Evolutionary conservation across 2,113 vertebrate species (phyloP), one percentile per base, ranked within the genome.

Genomic region (Leptodactylus fuscus): DNA sequence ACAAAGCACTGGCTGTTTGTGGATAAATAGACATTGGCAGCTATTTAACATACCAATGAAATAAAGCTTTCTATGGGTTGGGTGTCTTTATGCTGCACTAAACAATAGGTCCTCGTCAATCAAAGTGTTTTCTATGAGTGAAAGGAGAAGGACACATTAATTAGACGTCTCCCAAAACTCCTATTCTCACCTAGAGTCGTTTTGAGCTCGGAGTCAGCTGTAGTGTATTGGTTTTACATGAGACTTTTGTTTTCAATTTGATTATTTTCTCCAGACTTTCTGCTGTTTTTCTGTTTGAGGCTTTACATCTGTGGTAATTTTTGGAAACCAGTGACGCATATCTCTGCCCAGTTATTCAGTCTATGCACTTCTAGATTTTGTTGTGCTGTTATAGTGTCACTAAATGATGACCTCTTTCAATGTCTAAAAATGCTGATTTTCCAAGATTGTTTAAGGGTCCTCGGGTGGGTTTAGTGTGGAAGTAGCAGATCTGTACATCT

Each of bases 1-100:
- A 38, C 15, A 18, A 53, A 29, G 24, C 46, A 1, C 10, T 0
- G 27, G 11, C 4, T 76, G 48, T 76, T 76, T 76, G 49, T n/a
- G 20, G 29, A 36, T 55, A 77, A 77, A 55, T 77, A 77, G 70
- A 71, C 70, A 41, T 24, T 44, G 36, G 38, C 20, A 73, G 24
- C 34, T 73, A n/a, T 41, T 73, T 71, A 71, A 71, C 32, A 8
- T 38, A 11, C 34, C 36, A 34, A 71, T 41, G 36, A 71, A 71
- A 38, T 71, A 22, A 41, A 71, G 9, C 22, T 13, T 44, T 73
- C 4, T 24, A 44, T 2, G 9, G 9, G 20, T 13, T 6, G 3
- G 70, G 34, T 13, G 70, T 73, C 36, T 44, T 73, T n/a, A 44
- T 44, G 5, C 70, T 38, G 34, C 18, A 13, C 34, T 73, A 73